Conservation (phyloP, 2,113 vertebrate genomes). For the Ia io region DNA sequence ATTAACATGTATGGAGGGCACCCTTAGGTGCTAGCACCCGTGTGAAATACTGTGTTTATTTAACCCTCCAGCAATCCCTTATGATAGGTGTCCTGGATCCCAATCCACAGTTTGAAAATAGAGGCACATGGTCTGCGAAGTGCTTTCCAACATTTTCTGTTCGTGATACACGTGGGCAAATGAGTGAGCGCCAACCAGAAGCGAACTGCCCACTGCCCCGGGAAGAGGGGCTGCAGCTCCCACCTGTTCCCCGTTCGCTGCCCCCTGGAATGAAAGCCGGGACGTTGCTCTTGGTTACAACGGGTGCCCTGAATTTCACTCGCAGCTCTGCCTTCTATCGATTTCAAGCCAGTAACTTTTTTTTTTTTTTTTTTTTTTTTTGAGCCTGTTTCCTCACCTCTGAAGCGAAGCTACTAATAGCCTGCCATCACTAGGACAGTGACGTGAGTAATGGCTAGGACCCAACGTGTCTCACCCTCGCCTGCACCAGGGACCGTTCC, state of each 20-base stretch:
- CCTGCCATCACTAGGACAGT: background rate
- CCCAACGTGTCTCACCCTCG: background rate
- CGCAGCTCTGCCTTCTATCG: background rate
- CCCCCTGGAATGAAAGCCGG: background rate
- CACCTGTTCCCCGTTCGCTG: background rate
- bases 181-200: background rate
- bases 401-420: background rate
- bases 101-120: background rate
- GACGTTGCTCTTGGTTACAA: background rate
- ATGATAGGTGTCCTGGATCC: background rate
- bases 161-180: background rate
- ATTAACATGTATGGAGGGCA: background rate
- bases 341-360: background rate
- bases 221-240: background rate
- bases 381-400: background rate
- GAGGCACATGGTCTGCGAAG: background rate
- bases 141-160: background rate
- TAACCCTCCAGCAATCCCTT: background rate
- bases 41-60: background rate
- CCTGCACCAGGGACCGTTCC: background rate
- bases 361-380: background rate
- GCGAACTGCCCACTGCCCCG: rapidly evolving
- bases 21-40: background rate
- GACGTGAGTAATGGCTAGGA: background rate
- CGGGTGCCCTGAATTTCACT: too few species aligned